Percentiles rank a stretch among this genome's conserved stretches.
These are phyloP conservation scores for Coelopa frigida DNA, from an alignment of 1,140 invertebrate genomes.

Conservation along the genomic window DNA sequence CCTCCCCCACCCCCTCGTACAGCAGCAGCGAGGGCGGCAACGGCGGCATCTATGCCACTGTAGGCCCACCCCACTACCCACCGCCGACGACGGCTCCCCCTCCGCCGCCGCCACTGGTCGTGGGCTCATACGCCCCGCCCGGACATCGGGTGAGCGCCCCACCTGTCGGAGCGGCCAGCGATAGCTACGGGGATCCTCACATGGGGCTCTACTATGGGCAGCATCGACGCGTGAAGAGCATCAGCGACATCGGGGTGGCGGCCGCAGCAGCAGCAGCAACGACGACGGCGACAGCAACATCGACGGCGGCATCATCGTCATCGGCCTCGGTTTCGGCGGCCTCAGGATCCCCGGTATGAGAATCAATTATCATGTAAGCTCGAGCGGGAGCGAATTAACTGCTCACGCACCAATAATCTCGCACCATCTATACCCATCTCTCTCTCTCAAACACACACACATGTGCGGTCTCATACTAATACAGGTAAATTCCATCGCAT, in stretches of 20 bases:
- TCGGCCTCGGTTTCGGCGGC: constrained; percentile 30
- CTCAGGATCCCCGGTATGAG: constrained; percentile 36
- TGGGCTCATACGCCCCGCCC: constrained; percentile 19
- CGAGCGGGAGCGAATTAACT: no score
- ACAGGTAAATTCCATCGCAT: no score
- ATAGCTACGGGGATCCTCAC: constrained; percentile 22
- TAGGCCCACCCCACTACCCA: constrained; percentile 58
- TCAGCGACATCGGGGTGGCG: constrained; percentile 61
- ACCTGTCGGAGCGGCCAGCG: constrained; percentile 33
- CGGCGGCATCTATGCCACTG: constrained; percentile 45
- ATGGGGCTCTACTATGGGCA: constrained; percentile 35
- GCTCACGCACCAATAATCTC: no score
- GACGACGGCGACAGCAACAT: background rate
- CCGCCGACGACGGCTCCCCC: constrained; percentile 41
- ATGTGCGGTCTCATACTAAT: no score
- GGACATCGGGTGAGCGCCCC: constrained; percentile 48
- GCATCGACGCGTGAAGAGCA: constrained; percentile 63
- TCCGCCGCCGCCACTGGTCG: constrained; percentile 37
- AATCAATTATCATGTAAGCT: constrained; percentile 21
- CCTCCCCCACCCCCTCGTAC: constrained; percentile 44
- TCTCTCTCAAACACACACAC: no score
- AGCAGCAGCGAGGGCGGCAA: constrained; percentile 43
- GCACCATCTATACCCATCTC: no score
- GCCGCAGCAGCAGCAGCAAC: constrained; percentile 34
- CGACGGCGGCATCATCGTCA: background rate